Percentiles rank a stretch among this genome's conserved stretches.
phyloP scores from a whole-genome alignment of 1,140 invertebrate genomes.

The Heliconius nattereri region DNA sequence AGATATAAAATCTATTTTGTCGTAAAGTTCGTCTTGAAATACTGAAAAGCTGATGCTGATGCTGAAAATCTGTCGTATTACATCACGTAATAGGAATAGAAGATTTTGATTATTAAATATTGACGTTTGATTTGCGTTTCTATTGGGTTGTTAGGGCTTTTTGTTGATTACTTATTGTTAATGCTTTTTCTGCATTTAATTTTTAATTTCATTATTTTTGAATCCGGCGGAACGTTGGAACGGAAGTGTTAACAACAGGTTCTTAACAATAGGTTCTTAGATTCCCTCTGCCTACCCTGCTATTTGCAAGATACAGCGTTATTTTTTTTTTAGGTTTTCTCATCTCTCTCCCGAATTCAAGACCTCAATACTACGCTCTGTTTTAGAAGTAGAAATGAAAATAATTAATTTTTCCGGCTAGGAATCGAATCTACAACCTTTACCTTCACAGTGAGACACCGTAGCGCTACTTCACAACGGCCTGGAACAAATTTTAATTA shows the following conservation, averaged over 20 bases:
- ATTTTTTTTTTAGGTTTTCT: no score
- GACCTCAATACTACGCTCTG: background rate
- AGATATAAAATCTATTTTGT: conserved; percentile 38
- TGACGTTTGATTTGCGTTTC: background rate
- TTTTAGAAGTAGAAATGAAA: background rate
- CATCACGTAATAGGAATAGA: background rate
- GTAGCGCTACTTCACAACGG: background rate
- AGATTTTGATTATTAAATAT: background rate
- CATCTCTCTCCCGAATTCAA: no score
- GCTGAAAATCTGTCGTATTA: background rate
- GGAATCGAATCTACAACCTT: no score
- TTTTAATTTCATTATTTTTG: no score
- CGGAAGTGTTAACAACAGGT: no score
- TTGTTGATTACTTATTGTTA: no score
- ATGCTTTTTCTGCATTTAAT: background rate
- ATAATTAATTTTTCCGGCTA: no score
- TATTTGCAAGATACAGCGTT: no score
- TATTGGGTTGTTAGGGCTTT: no score
- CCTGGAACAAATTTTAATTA: background rate
- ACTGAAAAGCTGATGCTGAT: background rate
- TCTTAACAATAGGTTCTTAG: no score
- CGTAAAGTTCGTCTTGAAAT: background rate
- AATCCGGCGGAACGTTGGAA: no score
- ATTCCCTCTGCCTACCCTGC: no score
- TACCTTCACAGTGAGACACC: background rate